phyloP scores from a whole-genome alignment of 1,140 invertebrate genomes.

The Nylanderia fulva region DNA sequence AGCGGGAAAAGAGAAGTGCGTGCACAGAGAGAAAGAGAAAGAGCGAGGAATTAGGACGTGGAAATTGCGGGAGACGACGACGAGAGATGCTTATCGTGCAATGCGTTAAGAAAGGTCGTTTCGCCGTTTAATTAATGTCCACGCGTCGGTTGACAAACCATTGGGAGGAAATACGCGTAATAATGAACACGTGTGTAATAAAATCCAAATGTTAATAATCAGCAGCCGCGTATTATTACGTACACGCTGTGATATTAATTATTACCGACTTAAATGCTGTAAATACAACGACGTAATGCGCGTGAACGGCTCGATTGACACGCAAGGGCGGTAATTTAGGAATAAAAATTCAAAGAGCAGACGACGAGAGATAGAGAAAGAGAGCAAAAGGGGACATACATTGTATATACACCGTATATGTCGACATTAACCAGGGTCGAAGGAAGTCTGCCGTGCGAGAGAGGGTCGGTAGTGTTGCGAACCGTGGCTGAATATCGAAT shows the following conservation, averaged over 20 bases:
- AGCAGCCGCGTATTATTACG: not conserved
- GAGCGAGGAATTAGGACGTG: not conserved
- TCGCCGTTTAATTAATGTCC: not conserved
- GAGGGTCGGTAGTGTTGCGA: constrained; percentile 18
- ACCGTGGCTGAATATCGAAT: constrained; percentile 14
- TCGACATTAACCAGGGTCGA: constrained; percentile 15
- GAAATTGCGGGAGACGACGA: constrained; percentile 1
- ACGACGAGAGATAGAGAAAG: constrained; percentile 28
- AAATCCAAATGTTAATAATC: not conserved
- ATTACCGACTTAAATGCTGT: not conserved
- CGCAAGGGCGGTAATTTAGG: not conserved
- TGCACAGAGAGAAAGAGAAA: no score
- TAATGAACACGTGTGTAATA: not conserved
- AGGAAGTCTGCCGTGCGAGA: not conserved
- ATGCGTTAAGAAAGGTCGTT: not conserved
- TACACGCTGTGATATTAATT: constrained; percentile 12
- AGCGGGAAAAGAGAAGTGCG: not conserved
- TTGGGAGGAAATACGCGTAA: constrained; percentile 20
- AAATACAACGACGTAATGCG: not conserved
- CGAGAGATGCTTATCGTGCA: no score
- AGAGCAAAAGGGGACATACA: no score
- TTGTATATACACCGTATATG: no score
- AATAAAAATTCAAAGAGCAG: constrained; percentile 52
- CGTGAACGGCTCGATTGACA: constrained; percentile 6
- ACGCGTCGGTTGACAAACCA: not conserved